Base-by-base conservation (phyloP, 2,797 vertebrate genomes). In the Gambelia wislizenii region DNA sequence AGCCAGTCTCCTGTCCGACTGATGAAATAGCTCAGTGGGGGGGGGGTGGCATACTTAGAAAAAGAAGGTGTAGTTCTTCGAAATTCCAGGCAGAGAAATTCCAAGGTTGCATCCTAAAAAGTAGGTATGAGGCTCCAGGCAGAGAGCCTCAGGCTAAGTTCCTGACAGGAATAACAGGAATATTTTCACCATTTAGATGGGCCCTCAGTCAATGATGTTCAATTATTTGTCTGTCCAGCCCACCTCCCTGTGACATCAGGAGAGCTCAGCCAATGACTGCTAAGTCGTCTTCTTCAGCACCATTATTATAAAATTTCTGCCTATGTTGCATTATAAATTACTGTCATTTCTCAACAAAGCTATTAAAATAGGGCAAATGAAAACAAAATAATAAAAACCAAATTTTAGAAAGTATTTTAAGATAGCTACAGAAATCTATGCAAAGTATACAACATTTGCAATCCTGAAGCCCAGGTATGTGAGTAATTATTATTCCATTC, bases 401-500 rank as follows among this genome's bases (percentile, higher is more conserved):
- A 72, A 78, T 85, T 86, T 36, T 59, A 44, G 27, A 52, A 8
- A 54, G n/a, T 61, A 54, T 82, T 74, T 39, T 30, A 67, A 67
- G 27, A 30, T 67, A 67, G 64, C 64, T 30, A 30, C 33, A 12
- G 27, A 67, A 30, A 27, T 12, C 10, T 67, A 67, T 67, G 33
- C 64, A 4, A n/a, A 14, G 27, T 61, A 54, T 47, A 81, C 52
- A 88, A 87, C 0, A 70, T 4, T 77, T 1, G 39, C 3, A 12
- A 10, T 44, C 79, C 18, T 72, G 49, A 22, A 52, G 36, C 54
- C 33, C 0, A 39, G 14, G 30, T n/a, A 80, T n/a, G 52, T 2
- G 30, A 89, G 72, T n/a, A 30, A 82, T 86, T 33, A 27, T 47
- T 75, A 76, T 76, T 8, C 33, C n/a, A 14, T 81, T 90, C 39